phyloP scores from a whole-genome alignment of 2,888 invertebrate genomes.

The Sphecodes monilicornis region DNA sequence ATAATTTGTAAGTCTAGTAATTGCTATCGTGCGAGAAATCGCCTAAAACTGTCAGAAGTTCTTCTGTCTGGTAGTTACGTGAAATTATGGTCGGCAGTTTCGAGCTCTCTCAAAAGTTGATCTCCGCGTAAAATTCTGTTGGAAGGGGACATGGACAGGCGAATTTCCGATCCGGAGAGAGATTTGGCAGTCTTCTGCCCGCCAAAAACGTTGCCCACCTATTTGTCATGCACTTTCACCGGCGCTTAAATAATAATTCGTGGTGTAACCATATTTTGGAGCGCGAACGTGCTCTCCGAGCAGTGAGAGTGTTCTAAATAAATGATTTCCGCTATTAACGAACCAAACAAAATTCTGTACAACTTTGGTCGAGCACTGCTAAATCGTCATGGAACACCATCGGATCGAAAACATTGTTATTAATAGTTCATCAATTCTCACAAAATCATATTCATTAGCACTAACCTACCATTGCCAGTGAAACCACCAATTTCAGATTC shows the following conservation, averaged over 20 bases:
- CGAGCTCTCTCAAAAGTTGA: constrained; percentile 26
- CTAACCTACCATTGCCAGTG: too few relatives aligned
- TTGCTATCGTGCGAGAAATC: too few relatives aligned
- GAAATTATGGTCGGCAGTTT: not conserved
- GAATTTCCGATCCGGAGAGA: constrained; percentile 10
- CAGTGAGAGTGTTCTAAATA: constrained; percentile 34
- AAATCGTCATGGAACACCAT: too few relatives aligned
- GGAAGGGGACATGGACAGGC: not conserved
- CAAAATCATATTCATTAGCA: too few relatives aligned
- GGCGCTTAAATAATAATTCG: constrained; percentile 49
- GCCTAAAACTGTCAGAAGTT: not conserved
- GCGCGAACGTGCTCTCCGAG: constrained; percentile 8
- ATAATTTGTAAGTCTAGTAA: too few relatives aligned
- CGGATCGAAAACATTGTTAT: too few relatives aligned
- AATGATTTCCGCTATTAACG: not conserved
- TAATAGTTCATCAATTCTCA: too few relatives aligned
- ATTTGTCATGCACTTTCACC: constrained; percentile 60
- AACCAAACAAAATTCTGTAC: not conserved
- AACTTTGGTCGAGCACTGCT: too few relatives aligned
- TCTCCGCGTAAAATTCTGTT: not conserved
- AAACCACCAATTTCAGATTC: too few relatives aligned
- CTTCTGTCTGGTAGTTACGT: not conserved
- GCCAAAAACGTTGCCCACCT: constrained; percentile 30
- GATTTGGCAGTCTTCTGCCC: not conserved
- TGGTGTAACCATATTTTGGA: constrained; percentile 45